A percentile compares a stretch with the other conserved stretches of the same genome.
Evolutionary conservation across 2,113 vertebrate species (phyloP).

Genomic region (Colius striatus): DNA sequence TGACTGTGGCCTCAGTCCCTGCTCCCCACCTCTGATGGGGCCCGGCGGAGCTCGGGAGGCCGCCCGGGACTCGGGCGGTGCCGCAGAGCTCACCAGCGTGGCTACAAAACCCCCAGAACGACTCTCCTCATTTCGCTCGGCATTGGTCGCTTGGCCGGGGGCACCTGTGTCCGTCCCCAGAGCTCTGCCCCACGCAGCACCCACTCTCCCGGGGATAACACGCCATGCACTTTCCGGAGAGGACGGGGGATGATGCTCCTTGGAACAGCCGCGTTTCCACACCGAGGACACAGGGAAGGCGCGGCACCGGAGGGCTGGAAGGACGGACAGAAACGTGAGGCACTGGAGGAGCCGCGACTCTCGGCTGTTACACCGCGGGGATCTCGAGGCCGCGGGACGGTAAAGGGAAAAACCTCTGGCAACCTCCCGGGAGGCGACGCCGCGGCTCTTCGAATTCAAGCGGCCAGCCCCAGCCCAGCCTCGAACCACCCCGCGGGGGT

Average conservation of each 20-base stretch:
- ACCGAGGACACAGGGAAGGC: neutral
- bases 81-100: too few relatives aligned
- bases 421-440: neutral
- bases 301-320: neutral
- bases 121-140: neutral
- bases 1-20: neutral
- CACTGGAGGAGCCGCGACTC: neutral
- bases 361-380: neutral
- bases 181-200: neutral
- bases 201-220: neutral
- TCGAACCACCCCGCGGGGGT: too few relatives aligned
- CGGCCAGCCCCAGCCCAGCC: too few relatives aligned
- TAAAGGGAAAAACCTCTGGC: neutral
- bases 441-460: neutral
- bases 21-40: fast-evolving
- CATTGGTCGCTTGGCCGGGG: neutral
- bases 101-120: neutral
- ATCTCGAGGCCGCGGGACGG: too few relatives aligned
- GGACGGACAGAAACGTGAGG: neutral
- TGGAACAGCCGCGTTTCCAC: neutral
- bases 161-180: neutral
- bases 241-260: neutral
- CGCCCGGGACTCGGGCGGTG: neutral
- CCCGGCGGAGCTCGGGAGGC: fast-evolving
- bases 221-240: fast-evolving